phyloP scores from a whole-genome alignment of 2,888 invertebrate genomes.

The Euproctis similis region DNA sequence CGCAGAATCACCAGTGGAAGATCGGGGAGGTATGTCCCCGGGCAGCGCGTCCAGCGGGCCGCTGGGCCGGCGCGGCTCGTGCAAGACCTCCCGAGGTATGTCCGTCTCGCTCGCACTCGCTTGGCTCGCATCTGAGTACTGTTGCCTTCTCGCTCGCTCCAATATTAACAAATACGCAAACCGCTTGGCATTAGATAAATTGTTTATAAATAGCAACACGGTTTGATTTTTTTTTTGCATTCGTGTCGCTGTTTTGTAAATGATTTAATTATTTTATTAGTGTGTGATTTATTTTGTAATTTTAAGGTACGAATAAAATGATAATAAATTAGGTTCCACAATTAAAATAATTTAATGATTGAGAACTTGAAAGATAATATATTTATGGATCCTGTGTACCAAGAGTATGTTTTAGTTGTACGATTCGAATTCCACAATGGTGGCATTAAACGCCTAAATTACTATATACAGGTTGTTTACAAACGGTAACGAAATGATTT shows the following conservation, averaged over 20 bases:
- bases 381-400: no score
- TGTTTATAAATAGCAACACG: slow-evolving; percentile 15
- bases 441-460: no score
- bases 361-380: no score
- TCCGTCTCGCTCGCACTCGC: slow-evolving; percentile 14
- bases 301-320: neutral
- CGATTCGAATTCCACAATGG: no score
- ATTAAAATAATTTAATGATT: no score
- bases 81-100: slow-evolving; percentile 91
- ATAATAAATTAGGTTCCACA: neutral
- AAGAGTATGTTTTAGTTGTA: no score
- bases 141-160: slow-evolving; percentile 23
- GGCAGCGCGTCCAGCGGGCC: slow-evolving; percentile 80
- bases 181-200: slow-evolving; percentile 28
- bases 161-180: slow-evolving; percentile 30
- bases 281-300: slow-evolving; percentile 15
- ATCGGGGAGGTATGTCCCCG: slow-evolving; percentile 84
- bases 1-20: slow-evolving; percentile 82
- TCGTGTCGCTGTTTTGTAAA: slow-evolving; percentile 8
- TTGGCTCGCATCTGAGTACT: slow-evolving; percentile 9
- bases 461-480: no score
- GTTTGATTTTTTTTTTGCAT: neutral
- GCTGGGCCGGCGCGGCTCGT: slow-evolving; percentile 88
- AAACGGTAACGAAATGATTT: no score
- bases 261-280: slow-evolving; percentile 7